Percentiles rank a stretch among this genome's conserved stretches.
phyloP scores from a whole-genome alignment of 2,113 vertebrate genomes.

The Collichthys lucidus region DNA sequence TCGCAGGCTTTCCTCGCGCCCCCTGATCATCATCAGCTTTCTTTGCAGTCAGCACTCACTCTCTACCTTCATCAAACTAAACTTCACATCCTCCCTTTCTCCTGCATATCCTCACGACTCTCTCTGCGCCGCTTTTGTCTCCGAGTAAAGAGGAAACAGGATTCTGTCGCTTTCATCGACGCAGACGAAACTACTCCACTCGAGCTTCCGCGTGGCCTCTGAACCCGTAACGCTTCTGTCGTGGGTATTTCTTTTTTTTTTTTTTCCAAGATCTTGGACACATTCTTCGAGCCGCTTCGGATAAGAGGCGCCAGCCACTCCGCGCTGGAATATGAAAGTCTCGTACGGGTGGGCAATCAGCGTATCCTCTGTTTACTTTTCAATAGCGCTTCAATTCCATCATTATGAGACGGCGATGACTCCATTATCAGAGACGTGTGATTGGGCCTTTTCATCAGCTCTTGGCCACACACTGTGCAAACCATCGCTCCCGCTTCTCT shows the following conservation, averaged over 20 bases:
- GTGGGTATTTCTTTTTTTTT: constrained; percentile 1
- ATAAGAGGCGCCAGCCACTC: constrained; percentile 41
- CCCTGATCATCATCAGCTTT: neutral
- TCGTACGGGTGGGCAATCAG: constrained; percentile 75
- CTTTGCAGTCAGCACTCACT: neutral
- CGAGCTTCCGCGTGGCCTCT: constrained; percentile 6
- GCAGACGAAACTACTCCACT: constrained; percentile 14
- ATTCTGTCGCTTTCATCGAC: neutral
- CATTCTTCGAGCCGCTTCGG: constrained; percentile 25
- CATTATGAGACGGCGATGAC: constrained; percentile 70
- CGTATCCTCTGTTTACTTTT: constrained; percentile 72
- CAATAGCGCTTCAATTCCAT: constrained; percentile 75
- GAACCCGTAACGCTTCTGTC: neutral
- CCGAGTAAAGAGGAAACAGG: neutral
- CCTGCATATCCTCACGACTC: neutral
- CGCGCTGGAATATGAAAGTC: constrained; percentile 44
- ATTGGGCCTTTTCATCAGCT: constrained; percentile 81
- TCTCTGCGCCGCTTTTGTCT: constrained; percentile 7
- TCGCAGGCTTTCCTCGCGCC: neutral
- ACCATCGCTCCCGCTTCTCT: constrained; percentile 62
- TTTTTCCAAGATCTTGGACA: constrained; percentile 39
- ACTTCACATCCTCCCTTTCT: neutral
- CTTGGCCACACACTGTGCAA: constrained; percentile 74
- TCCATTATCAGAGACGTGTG: constrained; percentile 74
- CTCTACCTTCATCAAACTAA: neutral